Conservation (phyloP, 2,797 vertebrate species). For the Peromyscus nudipes region DNA sequence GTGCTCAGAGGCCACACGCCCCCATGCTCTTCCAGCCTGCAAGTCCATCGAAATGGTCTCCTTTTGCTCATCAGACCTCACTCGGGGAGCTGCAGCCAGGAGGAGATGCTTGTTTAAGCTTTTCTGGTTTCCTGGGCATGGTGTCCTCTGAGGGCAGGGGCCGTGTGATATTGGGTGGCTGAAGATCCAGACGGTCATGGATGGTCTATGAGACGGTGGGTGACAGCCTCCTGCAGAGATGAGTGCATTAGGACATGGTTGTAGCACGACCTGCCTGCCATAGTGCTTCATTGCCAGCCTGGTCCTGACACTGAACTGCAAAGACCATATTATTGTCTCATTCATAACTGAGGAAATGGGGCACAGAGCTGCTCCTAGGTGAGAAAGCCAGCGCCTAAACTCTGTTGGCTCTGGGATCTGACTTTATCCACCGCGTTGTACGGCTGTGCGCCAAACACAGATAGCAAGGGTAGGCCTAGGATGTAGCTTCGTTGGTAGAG, state of each 20-base stretch:
- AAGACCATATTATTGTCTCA: rapidly evolving
- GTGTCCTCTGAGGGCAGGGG: neutral
- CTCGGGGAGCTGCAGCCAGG: neutral
- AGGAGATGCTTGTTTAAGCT: neutral
- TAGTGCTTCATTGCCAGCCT: rapidly evolving
- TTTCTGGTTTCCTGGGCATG: neutral
- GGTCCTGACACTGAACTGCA: neutral
- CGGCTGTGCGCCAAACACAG: too few relatives aligned
- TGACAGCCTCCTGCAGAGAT: neutral
- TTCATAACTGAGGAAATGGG: neutral
- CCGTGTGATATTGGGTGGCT: neutral
- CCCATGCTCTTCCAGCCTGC: neutral
- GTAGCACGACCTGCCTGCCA: neutral
- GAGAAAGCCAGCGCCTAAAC: neutral
- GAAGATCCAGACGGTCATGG: neutral
- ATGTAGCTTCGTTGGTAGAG: neutral
- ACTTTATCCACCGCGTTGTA: rapidly evolving
- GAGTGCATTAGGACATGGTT: neutral
- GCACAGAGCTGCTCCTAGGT: rapidly evolving
- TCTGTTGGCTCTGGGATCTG: neutral
- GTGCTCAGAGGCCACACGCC: rapidly evolving
- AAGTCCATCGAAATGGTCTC: too few relatives aligned
- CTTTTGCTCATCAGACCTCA: neutral
- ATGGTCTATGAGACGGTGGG: neutral
- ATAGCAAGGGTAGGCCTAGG: neutral